A percentile compares a stretch with the other conserved stretches of the same genome.
These are phyloP conservation scores for Yponomeuta sedellus DNA, from an alignment of 2,888 invertebrate species.

Conservation along the genomic window DNA sequence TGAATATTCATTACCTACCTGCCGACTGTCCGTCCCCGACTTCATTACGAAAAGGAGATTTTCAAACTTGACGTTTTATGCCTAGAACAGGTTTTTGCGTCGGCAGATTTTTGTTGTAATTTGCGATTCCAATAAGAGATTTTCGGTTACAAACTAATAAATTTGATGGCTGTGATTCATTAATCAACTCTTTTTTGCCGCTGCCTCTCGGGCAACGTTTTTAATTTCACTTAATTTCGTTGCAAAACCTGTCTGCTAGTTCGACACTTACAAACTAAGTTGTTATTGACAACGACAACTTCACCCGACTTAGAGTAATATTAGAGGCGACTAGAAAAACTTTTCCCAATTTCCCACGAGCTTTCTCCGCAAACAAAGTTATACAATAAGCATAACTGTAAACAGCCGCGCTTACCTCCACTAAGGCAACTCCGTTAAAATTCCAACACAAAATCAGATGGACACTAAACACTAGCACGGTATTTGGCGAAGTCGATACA, in stretches of 20 bases:
- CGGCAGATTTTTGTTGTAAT: constrained; percentile 12
- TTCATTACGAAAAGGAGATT: constrained; percentile 22
- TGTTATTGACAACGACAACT: not conserved
- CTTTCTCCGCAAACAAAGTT: constrained; percentile 43
- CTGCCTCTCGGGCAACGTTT: not conserved
- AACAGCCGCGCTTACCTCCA: constrained; percentile 69
- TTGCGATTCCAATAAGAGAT: constrained; percentile 3
- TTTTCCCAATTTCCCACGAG: constrained; percentile 33
- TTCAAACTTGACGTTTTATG: constrained; percentile 28
- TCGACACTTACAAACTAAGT: not conserved
- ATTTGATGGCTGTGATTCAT: constrained; percentile 1
- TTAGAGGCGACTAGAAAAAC: constrained; percentile 24
- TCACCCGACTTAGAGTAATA: constrained; percentile 19
- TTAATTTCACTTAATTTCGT: constrained; percentile 11
- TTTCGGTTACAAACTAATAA: constrained; percentile 8
- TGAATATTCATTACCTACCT: constrained; percentile 45
- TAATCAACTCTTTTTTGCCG: constrained; percentile 1
- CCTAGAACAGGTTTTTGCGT: constrained; percentile 32
- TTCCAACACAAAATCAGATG: constrained; percentile 57
- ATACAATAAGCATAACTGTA: constrained; percentile 72
- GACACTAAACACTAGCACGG: constrained; percentile 66
- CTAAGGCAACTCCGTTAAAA: constrained; percentile 73
- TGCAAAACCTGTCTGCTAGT: not conserved
- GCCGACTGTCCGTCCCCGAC: constrained; percentile 27
- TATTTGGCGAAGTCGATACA: constrained; percentile 62